Evolutionary conservation across 1,140 invertebrate species (phyloP), one percentile per base, ranked within the genome.

Genomic region (Lordiphosa mommai): DNA sequence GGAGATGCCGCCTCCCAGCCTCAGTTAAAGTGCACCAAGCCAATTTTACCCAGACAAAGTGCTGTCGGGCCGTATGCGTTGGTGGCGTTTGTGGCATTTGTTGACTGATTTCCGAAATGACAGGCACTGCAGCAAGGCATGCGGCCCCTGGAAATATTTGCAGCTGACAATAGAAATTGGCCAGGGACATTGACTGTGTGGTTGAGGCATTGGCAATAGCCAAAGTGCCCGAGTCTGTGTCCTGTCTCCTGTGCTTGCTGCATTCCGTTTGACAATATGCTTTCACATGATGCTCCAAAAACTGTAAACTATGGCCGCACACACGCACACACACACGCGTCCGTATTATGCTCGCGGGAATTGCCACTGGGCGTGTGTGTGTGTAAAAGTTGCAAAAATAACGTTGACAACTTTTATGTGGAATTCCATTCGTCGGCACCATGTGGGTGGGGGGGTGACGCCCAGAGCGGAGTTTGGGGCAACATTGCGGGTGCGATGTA

Each of bases 321-420:
- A 51, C 44, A 23, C 27, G 51, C 50, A 40, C 46, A 46, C 44
- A 30, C 29, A 27, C 30, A 29, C 40, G 49, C 68, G 41, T 38
- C 17, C 46, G 48, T 61, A 79, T 60, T 74, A 84, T 72, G 50
- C 79, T 77, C 72, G 72, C 59, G 77, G 77, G 77, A 84, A 52
- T 84, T 64, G 52, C 38, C 46, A 37, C 43, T 37, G 48, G 46
- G 34, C 34, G 20, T 41, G 27, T 65, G 68, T 60, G 37, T 53
- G 51, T 13, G 49, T 46, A 23, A 44, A 66, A 67, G 57, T 71
- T 71, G 59, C 59, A 65, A 84, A 84, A 84, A 77, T 84, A 77
- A 72, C 63, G 77, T 82, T 77, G 80, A 72, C 72, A 84, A 84
- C 77, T 84, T 84, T 84, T 72, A 65, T 68, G 59, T 44, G 12